A percentile compares a stretch with the other conserved stretches of the same genome.
Conservation (phyloP, 30 jellyfish, hydroid and myxozoan species). For the Clytia hemisphaerica region DNA sequence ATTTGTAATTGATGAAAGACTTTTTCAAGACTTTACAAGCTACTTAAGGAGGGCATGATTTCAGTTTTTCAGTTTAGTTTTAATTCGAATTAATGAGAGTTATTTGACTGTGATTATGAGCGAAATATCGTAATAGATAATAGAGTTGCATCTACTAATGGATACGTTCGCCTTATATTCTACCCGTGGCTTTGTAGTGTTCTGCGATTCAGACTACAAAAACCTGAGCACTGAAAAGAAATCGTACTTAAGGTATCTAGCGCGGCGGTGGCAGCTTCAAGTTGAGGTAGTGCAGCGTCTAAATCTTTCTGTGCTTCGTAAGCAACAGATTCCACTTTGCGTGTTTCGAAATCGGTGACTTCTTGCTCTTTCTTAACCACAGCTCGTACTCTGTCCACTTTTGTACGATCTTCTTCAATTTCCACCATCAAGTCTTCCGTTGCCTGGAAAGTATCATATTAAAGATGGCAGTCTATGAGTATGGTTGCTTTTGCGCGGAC, state of each 20-base stretch:
- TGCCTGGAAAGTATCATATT: conserved; percentile 38
- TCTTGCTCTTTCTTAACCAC: conserved; percentile 73
- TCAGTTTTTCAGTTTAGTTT: no score
- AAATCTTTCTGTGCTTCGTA: conserved; percentile 69
- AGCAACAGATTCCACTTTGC: conserved; percentile 64
- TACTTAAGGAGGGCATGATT: no score
- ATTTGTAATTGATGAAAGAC: no score
- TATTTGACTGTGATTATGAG: no score
- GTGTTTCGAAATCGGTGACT: conserved; percentile 71
- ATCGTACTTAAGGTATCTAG: conserved; percentile 71
- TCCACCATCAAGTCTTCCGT: conserved; percentile 66
- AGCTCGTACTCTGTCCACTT: conserved; percentile 63
- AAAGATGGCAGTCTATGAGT: no score
- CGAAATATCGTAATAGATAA: neutral
- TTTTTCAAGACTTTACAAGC: no score
- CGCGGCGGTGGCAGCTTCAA: conserved; percentile 71
- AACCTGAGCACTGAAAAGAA: neutral
- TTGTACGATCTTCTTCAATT: conserved; percentile 60
- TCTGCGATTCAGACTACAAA: no score
- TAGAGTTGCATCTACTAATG: no score
- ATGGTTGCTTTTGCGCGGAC: no score
- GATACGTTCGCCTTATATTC: neutral
- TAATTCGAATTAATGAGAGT: no score
- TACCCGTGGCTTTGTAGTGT: no score
- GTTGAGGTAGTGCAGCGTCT: conserved; percentile 68